Conservation (phyloP, 2,113 vertebrate genomes). For the Psammodynastes pulverulentus region DNA sequence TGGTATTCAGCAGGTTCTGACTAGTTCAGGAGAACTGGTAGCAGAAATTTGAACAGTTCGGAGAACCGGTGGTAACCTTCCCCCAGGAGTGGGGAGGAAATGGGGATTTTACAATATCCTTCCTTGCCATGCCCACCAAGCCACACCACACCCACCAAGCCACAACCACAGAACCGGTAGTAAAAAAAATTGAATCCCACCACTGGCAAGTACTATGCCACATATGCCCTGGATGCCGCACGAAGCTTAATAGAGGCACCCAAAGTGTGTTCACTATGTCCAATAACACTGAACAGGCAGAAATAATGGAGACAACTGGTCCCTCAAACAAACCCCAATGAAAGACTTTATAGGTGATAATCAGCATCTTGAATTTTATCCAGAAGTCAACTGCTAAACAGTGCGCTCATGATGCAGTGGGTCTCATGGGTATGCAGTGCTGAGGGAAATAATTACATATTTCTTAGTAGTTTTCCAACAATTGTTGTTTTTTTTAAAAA, state of each 20-base stretch:
- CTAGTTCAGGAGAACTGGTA: too few relatives aligned
- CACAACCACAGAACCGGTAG: too few relatives aligned
- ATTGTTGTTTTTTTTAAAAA: not conserved
- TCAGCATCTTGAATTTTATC: not conserved
- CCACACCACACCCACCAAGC: too few relatives aligned
- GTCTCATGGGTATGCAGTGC: not conserved
- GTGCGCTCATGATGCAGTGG: not conserved
- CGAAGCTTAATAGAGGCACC: not conserved
- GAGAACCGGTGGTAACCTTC: too few relatives aligned
- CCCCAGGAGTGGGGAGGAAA: too few relatives aligned
- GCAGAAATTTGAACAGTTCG: too few relatives aligned
- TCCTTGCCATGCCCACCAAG: too few relatives aligned
- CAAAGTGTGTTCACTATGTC: not conserved
- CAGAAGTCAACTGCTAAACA: not conserved
- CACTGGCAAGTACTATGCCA: not conserved
- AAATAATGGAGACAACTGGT: not conserved
- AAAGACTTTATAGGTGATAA: not conserved
- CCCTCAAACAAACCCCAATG: not conserved
- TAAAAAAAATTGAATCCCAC: too few relatives aligned
- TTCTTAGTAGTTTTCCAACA: not conserved
- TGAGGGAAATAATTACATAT: not conserved
- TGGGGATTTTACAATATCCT: too few relatives aligned
- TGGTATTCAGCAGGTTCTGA: too few relatives aligned
- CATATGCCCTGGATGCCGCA: not conserved
- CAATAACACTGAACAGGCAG: not conserved